Conservation (phyloP, 1,140 invertebrate genomes). For the Tetranychus urticae region DNA sequence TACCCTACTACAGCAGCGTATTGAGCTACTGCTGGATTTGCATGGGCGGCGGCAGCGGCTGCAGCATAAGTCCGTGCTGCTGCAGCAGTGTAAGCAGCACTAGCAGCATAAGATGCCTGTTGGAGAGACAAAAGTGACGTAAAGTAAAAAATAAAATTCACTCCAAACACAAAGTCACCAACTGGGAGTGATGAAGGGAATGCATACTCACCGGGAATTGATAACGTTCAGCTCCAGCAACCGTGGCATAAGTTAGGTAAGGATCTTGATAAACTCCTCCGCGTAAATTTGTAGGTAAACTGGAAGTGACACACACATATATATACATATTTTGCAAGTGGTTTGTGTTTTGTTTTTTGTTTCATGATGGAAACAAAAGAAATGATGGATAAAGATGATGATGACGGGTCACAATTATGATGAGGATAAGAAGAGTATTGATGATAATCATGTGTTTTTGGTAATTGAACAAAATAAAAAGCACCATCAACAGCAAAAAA, state of each 20-base stretch:
- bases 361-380: too few species aligned
- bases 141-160: constrained; percentile 12
- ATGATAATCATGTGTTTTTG: too few species aligned
- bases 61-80: constrained; percentile 47
- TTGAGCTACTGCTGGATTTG: constrained; percentile 21
- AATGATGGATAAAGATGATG: too few species aligned
- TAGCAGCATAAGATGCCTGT: constrained; percentile 27
- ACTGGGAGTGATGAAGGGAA: constrained; percentile 9
- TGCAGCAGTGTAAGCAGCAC: constrained; percentile 52
- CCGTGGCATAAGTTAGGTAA: constrained; percentile 56
- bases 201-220: constrained; percentile 49
- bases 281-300: constrained; percentile 1
- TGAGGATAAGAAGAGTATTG: too few species aligned
- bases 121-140: constrained; percentile 24
- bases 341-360: too few species aligned
- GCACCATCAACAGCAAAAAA: too few species aligned
- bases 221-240: constrained; percentile 57
- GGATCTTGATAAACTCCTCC: constrained; percentile 66
- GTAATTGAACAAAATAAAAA: too few species aligned
- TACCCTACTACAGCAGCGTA: constrained; percentile 41
- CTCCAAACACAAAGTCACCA: neutral
- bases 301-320: neutral
- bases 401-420: too few species aligned
- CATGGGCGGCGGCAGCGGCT: constrained; percentile 31
- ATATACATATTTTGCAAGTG: neutral